Percentiles rank a stretch among this genome's conserved stretches.
phyloP scores from a whole-genome alignment of 2,888 invertebrate species.

The Lepetodrilus schrolli region DNA sequence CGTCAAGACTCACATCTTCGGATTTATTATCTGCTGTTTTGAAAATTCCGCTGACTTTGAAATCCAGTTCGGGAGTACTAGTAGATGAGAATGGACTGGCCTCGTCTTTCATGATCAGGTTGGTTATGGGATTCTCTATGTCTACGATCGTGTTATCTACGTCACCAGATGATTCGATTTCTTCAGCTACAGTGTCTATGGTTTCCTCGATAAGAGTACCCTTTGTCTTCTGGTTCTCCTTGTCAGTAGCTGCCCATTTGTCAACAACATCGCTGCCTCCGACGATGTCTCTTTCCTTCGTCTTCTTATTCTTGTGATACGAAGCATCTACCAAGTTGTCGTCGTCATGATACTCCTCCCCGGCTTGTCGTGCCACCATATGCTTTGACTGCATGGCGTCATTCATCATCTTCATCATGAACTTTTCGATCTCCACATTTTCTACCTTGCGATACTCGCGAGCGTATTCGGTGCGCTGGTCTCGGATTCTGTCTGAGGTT shows the following conservation, averaged over 20 bases:
- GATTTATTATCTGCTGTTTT: background rate
- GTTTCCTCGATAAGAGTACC: background rate
- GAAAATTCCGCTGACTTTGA: too few species aligned
- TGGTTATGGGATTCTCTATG: background rate
- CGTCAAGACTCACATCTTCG: background rate
- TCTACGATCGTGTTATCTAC: background rate
- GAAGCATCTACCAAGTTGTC: background rate
- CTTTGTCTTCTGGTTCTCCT: background rate
- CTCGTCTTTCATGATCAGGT: slow-evolving; percentile 24
- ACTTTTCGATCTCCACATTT: slow-evolving; percentile 39
- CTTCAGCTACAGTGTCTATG: background rate
- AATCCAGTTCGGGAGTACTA: background rate
- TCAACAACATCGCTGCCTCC: slow-evolving; percentile 2
- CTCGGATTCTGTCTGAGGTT: background rate
- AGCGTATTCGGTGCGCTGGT: slow-evolving; percentile 13
- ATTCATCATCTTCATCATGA: slow-evolving; percentile 38
- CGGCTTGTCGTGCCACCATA: slow-evolving; percentile 14
- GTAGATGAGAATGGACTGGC: background rate
- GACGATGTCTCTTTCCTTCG: background rate
- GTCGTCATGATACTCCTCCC: slow-evolving; percentile 6
- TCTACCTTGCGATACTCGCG: slow-evolving; percentile 23
- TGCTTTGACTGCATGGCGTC: slow-evolving; percentile 27
- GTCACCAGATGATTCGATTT: slow-evolving; percentile 14
- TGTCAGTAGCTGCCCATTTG: slow-evolving; percentile 13
- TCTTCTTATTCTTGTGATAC: background rate